phyloP scores from a whole-genome alignment of 2,888 invertebrate species.

The Omphaloscelis lunosa region DNA sequence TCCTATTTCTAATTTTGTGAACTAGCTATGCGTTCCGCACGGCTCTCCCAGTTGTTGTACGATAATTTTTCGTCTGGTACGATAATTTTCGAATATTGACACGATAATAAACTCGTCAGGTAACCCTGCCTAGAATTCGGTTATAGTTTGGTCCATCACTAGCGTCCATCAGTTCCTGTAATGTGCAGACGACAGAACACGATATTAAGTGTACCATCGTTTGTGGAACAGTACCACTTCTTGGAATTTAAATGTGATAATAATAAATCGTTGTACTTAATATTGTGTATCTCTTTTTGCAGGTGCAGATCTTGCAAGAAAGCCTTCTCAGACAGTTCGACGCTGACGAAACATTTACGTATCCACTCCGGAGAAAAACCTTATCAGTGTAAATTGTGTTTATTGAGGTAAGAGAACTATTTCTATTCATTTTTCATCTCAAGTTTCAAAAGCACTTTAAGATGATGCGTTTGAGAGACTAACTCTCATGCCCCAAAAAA shows the following conservation, averaged over 20 bases:
- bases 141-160: not conserved
- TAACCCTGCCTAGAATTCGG: not conserved
- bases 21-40: no score
- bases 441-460: not conserved
- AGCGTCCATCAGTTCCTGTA: not conserved
- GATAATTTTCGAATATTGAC: no score
- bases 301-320: constrained; percentile 99
- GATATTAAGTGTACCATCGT: not conserved
- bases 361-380: constrained; percentile 98
- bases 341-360: constrained; percentile 98
- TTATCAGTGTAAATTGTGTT: constrained; percentile 99
- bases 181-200: not conserved
- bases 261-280: not conserved
- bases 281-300: constrained; percentile 43
- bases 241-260: not conserved
- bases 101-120: no score
- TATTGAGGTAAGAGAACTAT: constrained; percentile 92
- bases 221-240: not conserved
- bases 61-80: no score
- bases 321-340: constrained; percentile 99
- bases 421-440: not conserved
- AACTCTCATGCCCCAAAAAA: not conserved
- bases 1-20: no score
- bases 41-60: no score
- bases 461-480: not conserved